These are phyloP conservation scores for Rhagium mordax DNA, from an alignment of 2,888 invertebrate species.

Conservation along the genomic window DNA sequence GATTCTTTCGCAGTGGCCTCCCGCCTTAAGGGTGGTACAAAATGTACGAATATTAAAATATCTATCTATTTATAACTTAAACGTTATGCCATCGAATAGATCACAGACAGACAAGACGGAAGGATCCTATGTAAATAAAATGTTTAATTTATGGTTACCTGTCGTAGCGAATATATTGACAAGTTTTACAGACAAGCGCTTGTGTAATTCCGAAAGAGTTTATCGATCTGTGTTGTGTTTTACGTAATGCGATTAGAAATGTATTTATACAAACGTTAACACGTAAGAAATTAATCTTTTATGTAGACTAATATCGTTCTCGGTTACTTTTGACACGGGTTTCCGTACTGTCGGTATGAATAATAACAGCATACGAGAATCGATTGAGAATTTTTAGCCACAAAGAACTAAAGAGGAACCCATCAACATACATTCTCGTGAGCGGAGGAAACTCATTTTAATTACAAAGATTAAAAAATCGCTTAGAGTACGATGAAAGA, in stretches of 20 bases:
- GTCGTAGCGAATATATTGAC: constrained; percentile 30
- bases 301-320: constrained; percentile 51
- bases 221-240: constrained; percentile 49
- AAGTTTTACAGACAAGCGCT: constrained; percentile 20
- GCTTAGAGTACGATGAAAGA: constrained; percentile 66
- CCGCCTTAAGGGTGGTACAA: too few species aligned
- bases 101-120: not conserved
- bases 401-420: constrained; percentile 42
- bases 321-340: constrained; percentile 49
- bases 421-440: constrained; percentile 51
- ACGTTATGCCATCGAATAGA: constrained; percentile 1
- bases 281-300: constrained; percentile 60
- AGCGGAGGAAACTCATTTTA: constrained; percentile 68
- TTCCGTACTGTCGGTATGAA: constrained; percentile 56
- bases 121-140: constrained; percentile 32
- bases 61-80: not conserved
- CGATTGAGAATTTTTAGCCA: constrained; percentile 53
- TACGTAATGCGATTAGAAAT: constrained; percentile 56
- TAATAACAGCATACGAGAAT: constrained; percentile 48
- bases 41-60: too few species aligned
- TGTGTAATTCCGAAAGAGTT: constrained; percentile 33
- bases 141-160: constrained; percentile 36
- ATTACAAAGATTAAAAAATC: constrained; percentile 70
- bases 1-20: too few species aligned
- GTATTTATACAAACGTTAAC: constrained; percentile 57